Evolutionary conservation across 2,797 vertebrate genomes (phyloP).

Genomic region (Molossus molossus): DNA sequence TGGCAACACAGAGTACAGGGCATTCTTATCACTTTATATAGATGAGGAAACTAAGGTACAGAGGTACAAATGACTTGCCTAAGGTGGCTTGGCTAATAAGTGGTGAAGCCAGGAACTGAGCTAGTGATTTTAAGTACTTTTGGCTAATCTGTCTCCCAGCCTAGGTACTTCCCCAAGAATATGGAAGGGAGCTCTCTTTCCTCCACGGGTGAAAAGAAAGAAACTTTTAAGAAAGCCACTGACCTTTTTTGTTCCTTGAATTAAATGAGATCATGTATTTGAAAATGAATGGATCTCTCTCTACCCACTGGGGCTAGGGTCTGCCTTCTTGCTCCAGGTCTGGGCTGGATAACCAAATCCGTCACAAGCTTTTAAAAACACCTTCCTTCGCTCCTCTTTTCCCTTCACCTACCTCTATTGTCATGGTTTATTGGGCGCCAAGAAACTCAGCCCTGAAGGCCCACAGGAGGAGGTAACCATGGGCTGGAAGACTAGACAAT

Average conservation of each 20-base stretch:
- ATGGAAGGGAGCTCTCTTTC: not conserved
- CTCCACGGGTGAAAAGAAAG: not conserved
- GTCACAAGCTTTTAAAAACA: conserved; percentile 33
- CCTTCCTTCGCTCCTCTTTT: not conserved
- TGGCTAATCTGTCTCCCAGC: not conserved
- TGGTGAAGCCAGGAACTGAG: conserved; percentile 29
- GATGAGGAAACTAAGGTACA: conserved; percentile 47
- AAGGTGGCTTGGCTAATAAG: not conserved
- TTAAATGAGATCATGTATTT: conserved; percentile 35
- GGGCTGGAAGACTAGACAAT: not conserved
- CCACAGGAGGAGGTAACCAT: not conserved
- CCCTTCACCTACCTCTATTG: not conserved
- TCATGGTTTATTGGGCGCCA: conserved; percentile 20
- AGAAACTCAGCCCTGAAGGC: not conserved
- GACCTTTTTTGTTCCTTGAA: conserved; percentile 43
- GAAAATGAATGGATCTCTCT: not conserved
- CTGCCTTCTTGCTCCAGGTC: not conserved
- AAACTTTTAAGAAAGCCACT: not conserved
- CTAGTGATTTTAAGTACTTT: not conserved
- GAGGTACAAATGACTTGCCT: conserved; percentile 30
- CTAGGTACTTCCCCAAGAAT: conserved; percentile 30
- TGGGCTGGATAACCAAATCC: not conserved
- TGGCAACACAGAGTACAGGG: not conserved
- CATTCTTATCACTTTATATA: conserved; percentile 1
- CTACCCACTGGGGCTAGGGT: not conserved